These are phyloP conservation scores for Eretmocerus hayati DNA, from an alignment of 2,888 invertebrate species.

Conservation along the genomic window DNA sequence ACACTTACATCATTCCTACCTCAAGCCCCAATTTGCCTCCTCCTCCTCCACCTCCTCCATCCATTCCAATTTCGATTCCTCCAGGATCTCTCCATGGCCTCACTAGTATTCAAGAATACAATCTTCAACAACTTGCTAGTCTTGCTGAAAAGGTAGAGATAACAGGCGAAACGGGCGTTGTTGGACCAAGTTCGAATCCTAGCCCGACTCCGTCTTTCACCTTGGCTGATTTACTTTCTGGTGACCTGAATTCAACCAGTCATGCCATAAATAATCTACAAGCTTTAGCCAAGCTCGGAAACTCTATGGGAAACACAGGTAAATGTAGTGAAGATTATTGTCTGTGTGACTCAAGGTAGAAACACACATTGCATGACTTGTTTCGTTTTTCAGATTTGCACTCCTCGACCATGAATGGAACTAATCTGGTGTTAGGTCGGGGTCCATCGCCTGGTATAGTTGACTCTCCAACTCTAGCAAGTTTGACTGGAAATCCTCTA, in stretches of 20 bases:
- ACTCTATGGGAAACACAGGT: conserved; percentile 50
- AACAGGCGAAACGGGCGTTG: conserved; percentile 25
- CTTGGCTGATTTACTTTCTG: conserved; percentile 69
- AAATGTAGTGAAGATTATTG: conserved; percentile 15
- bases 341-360: neutral
- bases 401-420: conserved; percentile 47
- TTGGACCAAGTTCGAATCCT: conserved; percentile 48
- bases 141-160: conserved; percentile 59
- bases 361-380: neutral
- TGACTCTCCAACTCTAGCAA: conserved; percentile 43
- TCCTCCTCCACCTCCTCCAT: conserved; percentile 42
- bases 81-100: conserved; percentile 50
- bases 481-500: conserved; percentile 37
- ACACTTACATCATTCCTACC: conserved; percentile 50
- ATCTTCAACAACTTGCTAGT: conserved; percentile 75
- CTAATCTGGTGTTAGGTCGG: conserved; percentile 52
- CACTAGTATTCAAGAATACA: conserved; percentile 77
- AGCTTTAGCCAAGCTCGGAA: conserved; percentile 79
- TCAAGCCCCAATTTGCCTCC: conserved; percentile 44
- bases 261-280: conserved; percentile 84
- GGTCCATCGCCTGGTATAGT: conserved; percentile 57
- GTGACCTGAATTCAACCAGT: conserved; percentile 60
- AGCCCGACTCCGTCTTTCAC: conserved; percentile 62
- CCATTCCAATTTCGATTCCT: conserved; percentile 39
- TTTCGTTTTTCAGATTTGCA: conserved; percentile 44